These are phyloP conservation scores for Scytalopus superciliaris DNA, from an alignment of 2,113 vertebrate genomes.

Conservation along the genomic window DNA sequence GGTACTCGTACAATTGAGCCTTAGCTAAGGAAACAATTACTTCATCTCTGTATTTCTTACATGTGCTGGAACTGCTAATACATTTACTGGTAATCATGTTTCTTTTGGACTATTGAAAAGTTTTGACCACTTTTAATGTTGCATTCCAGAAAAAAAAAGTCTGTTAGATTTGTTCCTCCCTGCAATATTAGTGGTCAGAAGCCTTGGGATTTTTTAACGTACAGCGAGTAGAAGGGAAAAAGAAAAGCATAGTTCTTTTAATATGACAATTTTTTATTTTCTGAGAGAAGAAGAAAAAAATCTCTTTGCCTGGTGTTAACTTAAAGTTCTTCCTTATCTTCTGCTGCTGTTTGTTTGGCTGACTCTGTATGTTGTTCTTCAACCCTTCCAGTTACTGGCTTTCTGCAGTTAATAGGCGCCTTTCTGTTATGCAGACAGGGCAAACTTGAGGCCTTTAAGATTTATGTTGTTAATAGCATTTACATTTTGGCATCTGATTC, in stretches of 20 bases:
- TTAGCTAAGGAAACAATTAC: not conserved
- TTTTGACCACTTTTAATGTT: not conserved
- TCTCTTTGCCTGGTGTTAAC: not conserved
- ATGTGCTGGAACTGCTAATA: not conserved
- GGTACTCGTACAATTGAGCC: not conserved
- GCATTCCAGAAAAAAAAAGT: not conserved
- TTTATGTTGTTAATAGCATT: not conserved
- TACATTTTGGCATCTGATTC: not conserved
- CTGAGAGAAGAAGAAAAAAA: not conserved
- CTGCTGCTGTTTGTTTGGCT: not conserved
- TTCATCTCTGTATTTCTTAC: not conserved
- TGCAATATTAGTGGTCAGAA: not conserved
- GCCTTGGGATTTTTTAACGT: accelerated
- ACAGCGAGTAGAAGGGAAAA: not conserved
- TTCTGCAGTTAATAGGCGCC: not conserved
- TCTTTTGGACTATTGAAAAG: not conserved
- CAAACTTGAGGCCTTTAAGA: not conserved
- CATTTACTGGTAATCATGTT: not conserved
- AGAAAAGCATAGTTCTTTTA: not conserved
- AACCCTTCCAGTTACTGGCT: not conserved
- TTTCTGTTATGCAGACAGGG: not conserved
- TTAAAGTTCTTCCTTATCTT: not conserved
- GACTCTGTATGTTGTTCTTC: not conserved
- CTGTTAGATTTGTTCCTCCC: not conserved
- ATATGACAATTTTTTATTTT: not conserved